phyloP scores from a whole-genome alignment of 2,888 invertebrate species.

The Drosophila stalkeri region DNA sequence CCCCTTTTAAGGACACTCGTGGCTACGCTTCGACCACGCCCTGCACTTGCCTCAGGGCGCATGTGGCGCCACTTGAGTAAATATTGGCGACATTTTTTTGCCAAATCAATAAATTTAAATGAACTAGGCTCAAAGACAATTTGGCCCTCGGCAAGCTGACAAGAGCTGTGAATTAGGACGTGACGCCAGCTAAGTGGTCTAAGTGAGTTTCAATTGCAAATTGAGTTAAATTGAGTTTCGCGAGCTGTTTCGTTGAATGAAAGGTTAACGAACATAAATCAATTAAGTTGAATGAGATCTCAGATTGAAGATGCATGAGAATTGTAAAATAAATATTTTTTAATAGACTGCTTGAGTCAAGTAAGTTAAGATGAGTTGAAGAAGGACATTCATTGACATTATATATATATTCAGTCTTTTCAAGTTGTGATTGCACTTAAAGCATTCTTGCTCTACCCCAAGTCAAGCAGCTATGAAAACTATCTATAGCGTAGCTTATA shows the following conservation, averaged over 20 bases:
- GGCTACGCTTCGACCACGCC: slow-evolving; percentile 19
- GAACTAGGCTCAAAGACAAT: slow-evolving; percentile 33
- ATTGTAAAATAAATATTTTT: neutral
- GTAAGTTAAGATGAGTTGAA: neutral
- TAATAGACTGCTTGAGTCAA: neutral
- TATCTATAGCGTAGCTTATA: neutral
- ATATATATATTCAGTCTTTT: neutral
- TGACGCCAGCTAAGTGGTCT: slow-evolving; percentile 7
- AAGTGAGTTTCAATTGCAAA: slow-evolving; percentile 40
- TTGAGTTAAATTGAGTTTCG: slow-evolving; percentile 38
- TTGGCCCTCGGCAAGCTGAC: slow-evolving; percentile 17
- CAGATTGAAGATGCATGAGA: neutral
- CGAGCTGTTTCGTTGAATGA: neutral
- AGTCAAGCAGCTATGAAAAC: neutral
- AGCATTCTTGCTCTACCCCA: neutral
- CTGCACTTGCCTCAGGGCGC: slow-evolving; percentile 15
- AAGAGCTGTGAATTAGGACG: slow-evolving; percentile 15
- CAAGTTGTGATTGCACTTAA: neutral
- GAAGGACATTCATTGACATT: neutral
- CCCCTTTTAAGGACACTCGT: slow-evolving; percentile 16
- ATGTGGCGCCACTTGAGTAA: slow-evolving; percentile 33
- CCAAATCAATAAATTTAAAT: slow-evolving; percentile 64
- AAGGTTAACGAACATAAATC: slow-evolving; percentile 6
- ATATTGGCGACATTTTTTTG: slow-evolving; percentile 21
- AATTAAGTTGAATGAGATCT: neutral